Base-by-base conservation (phyloP, 92 coral and sea anemone genomes). In the Metridium senile region DNA sequence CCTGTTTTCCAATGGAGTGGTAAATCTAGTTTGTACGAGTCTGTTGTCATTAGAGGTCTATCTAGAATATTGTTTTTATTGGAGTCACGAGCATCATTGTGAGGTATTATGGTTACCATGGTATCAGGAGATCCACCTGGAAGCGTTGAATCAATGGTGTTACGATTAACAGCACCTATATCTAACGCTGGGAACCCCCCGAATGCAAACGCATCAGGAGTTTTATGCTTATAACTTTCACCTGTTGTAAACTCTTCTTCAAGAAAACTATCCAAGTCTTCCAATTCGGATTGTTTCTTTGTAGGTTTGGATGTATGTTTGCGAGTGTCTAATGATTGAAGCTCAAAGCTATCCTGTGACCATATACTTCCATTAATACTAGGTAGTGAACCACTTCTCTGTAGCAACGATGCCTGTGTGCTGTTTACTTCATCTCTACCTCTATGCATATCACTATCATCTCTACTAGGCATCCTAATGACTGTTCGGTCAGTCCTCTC, bases 121-220 rank as follows among this genome's bases (percentile, higher is more conserved):
- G 68, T 73, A 23, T 73, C 67, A 7, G 51, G 20, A 16, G 63
- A 54, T 16, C 3, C 63, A 18, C 49, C 66, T 25, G 62, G 9
- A 1, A 63, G 20, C 1, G 32, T 39, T 1, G 69, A 63, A 13
- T 30, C 69, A 63, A 1, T 3, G 21, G 26, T 30, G 10, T 30
- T 63, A 1, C 39, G 9, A 59, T 26, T 59, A 8, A 26, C 29
- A 11, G 69, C 69, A 33, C 92, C 93, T 6, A 75, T 64, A 79
- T 96, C 97, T 26, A 72, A 67, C 7, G 86, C 97, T 0, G 99
- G 99, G 84, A 96, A 87, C n/a, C 99, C 99, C n/a, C 90, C 93
- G 0, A 85, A 77, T 29, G 78, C 45, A 26, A 82, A 88, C 17
- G 74, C 93, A 17, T 89, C 90, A 4, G 81, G 76, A 27, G 90